Conservation (phyloP, 2,113 vertebrate genomes). For the Anhinga rufa region DNA sequence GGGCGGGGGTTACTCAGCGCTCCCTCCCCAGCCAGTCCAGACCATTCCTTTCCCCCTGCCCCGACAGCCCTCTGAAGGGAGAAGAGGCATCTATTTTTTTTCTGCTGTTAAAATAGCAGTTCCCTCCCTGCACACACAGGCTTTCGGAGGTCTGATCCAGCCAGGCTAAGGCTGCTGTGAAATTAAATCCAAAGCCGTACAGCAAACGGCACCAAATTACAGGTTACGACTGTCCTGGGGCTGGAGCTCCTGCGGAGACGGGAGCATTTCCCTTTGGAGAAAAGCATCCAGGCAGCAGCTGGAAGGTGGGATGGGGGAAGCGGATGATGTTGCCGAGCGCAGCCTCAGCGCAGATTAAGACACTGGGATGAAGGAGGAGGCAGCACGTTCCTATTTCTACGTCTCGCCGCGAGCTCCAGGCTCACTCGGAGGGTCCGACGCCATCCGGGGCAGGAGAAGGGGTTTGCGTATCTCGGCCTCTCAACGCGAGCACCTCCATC, state of each 20-base stretch:
- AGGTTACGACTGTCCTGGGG: neutral
- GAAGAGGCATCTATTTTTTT: neutral
- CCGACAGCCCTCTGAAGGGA: neutral
- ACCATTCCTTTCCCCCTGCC: neutral
- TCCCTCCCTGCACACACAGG: neutral
- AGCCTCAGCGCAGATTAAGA: neutral
- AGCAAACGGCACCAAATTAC: neutral
- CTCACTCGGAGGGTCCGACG: rapidly evolving
- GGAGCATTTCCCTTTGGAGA: neutral
- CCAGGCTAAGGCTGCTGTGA: neutral
- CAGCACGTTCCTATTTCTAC: neutral
- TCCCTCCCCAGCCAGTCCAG: neutral
- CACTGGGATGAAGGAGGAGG: no score
- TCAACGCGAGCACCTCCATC: neutral
- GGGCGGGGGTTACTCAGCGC: neutral
- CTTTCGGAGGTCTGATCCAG: neutral
- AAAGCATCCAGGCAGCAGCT: neutral
- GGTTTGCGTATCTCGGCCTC: neutral
- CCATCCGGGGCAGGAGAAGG: neutral
- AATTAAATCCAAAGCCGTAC: neutral
- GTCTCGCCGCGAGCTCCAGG: neutral
- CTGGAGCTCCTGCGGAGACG: neutral
- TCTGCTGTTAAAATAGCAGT: neutral
- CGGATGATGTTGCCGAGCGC: neutral
- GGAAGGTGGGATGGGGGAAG: neutral